Conservation (phyloP, 2,797 vertebrate genomes). For the Oreochromis mossambicus region DNA sequence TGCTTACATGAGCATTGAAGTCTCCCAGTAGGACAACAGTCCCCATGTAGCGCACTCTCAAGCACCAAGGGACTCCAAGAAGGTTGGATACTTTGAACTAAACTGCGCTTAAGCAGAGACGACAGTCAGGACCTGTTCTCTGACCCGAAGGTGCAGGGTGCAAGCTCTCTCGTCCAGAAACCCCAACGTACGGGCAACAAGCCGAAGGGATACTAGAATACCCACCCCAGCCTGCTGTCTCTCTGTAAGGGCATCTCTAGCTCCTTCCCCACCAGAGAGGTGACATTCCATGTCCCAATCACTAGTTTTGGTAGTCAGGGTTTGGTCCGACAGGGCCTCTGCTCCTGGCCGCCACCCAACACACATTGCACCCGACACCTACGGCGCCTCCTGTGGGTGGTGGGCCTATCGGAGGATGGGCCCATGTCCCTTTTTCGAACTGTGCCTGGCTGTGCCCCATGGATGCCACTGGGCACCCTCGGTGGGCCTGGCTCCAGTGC, state of each 20-base stretch:
- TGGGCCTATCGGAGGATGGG: background rate
- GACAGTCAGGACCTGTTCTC: background rate
- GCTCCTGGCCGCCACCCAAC: background rate
- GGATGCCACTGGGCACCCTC: background rate
- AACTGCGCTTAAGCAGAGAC: background rate
- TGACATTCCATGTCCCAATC: background rate
- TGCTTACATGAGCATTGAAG: background rate
- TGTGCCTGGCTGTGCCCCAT: background rate
- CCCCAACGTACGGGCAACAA: background rate
- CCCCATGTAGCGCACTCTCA: background rate
- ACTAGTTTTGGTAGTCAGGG: background rate
- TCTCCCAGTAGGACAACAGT: background rate
- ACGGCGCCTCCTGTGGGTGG: background rate
- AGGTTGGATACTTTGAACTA: background rate
- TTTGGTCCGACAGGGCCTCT: background rate
- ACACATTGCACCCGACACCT: background rate
- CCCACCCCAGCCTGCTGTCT: background rate
- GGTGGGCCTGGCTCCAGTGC: background rate
- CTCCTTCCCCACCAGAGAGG: background rate
- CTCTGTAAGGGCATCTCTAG: background rate
- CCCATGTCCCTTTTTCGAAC: background rate
- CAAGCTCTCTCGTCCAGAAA: background rate
- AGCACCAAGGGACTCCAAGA: background rate
- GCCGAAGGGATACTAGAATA: background rate
- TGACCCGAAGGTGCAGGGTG: background rate